These are phyloP conservation scores for Catamblyrhynchus diadema DNA, from an alignment of 2,797 vertebrate genomes.

Conservation along the genomic window DNA sequence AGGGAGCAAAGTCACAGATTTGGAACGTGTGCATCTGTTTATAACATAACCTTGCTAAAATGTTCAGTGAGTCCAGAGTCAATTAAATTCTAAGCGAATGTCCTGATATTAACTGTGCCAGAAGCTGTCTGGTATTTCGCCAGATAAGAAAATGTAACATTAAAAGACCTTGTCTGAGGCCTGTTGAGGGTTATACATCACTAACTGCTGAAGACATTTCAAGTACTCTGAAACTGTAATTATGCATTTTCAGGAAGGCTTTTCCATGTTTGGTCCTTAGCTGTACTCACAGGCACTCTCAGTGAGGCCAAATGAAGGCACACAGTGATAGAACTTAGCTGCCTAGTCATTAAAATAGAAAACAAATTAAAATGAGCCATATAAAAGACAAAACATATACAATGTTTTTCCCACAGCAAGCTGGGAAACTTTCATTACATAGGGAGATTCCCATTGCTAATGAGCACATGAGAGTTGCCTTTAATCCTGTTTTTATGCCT, in stretches of 20 bases:
- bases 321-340: not conserved
- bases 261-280: conserved; percentile 11
- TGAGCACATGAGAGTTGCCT: not conserved
- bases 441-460: not conserved
- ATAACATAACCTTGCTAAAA: conserved; percentile 58
- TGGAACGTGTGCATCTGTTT: conserved; percentile 55
- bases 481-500: not conserved
- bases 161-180: conserved; percentile 50
- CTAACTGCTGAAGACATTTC: conserved; percentile 33
- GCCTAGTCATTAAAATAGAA: conserved; percentile 38
- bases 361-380: conserved; percentile 14
- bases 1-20: conserved; percentile 17
- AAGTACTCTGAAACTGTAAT: conserved; percentile 31
- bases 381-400: not conserved
- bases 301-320: not conserved
- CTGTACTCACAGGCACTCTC: not conserved
- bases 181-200: conserved; percentile 45
- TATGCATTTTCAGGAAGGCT: conserved; percentile 12
- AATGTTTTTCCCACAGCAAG: not conserved
- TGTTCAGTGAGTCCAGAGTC: conserved; percentile 36
- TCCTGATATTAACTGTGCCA: conserved; percentile 54
- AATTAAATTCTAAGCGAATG: conserved; percentile 54
- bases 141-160: conserved; percentile 55
- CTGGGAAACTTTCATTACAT: not conserved
- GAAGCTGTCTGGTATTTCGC: conserved; percentile 55